Percentiles rank a stretch among this genome's conserved stretches.
Evolutionary conservation across 2,797 vertebrate genomes (phyloP).

Genomic region (Myiotriccus ornatus): DNA sequence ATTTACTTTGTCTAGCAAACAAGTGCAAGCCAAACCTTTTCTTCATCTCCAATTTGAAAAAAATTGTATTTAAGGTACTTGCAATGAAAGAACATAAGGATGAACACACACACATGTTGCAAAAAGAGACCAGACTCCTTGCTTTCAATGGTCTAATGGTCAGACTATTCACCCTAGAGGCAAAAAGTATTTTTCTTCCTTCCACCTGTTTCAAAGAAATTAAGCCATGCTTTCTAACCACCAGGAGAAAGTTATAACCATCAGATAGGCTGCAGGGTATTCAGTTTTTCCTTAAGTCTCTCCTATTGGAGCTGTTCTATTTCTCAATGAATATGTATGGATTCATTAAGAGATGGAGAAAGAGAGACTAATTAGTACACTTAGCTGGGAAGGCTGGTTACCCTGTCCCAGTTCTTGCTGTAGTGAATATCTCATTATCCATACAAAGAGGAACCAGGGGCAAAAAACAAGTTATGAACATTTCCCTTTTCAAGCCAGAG

Average conservation of each 20-base stretch:
- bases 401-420: not conserved
- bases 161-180: not conserved
- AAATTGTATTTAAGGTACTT: not conserved
- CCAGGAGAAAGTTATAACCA: not conserved
- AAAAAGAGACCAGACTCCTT: not conserved
- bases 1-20: not conserved
- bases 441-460: not conserved
- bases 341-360: slow-evolving; percentile 19
- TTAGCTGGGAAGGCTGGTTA: slow-evolving; percentile 1
- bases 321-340: slow-evolving; percentile 45
- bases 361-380: slow-evolving; percentile 29
- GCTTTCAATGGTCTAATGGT: not conserved
- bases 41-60: not conserved
- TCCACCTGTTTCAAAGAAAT: not conserved
- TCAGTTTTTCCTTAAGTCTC: not conserved
- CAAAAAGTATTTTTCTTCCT: not conserved
- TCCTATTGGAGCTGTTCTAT: slow-evolving; percentile 9
- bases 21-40: not conserved
- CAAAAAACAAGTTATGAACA: not conserved
- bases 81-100: not conserved
- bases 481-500: not conserved
- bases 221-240: not conserved
- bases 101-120: not conserved
- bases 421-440: slow-evolving; percentile 7
- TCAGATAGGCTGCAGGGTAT: not conserved